These are phyloP conservation scores for Protonibea diacanthus DNA, from an alignment of 2,797 vertebrate species.

Conservation along the genomic window DNA sequence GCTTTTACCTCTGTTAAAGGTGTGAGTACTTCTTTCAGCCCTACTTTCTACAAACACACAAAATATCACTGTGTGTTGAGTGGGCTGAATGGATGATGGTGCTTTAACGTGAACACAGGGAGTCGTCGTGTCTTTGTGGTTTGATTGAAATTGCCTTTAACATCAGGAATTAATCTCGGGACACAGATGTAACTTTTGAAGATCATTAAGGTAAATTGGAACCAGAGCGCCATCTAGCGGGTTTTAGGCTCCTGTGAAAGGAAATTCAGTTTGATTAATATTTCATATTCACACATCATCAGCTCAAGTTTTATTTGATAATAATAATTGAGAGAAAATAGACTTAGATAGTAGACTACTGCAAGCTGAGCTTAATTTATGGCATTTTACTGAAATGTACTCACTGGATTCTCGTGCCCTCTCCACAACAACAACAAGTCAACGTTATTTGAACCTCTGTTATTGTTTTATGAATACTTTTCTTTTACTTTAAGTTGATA, in stretches of 20 bases:
- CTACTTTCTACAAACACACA: not conserved
- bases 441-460: not conserved
- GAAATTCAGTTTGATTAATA: not conserved
- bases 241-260: not conserved
- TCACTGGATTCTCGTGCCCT: not conserved
- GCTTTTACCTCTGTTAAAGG: not conserved
- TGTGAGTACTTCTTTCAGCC: not conserved
- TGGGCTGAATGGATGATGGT: not conserved
- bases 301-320: not conserved
- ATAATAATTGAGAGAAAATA: not conserved
- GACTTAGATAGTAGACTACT: not conserved
- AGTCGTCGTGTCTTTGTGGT: not conserved
- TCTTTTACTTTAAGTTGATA: not conserved
- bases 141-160: not conserved
- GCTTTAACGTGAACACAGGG: not conserved
- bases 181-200: not conserved
- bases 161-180: not conserved
- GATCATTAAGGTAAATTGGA: not conserved
- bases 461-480: not conserved
- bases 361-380: not conserved
- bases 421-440: conserved; percentile 1
- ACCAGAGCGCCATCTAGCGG: conserved; percentile 66
- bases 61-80: not conserved
- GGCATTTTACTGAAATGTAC: not conserved
- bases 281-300: not conserved